Evolutionary conservation across 1,140 invertebrate genomes (phyloP), one percentile per base, ranked within the genome.

Genomic region (Musca vetustissima): DNA sequence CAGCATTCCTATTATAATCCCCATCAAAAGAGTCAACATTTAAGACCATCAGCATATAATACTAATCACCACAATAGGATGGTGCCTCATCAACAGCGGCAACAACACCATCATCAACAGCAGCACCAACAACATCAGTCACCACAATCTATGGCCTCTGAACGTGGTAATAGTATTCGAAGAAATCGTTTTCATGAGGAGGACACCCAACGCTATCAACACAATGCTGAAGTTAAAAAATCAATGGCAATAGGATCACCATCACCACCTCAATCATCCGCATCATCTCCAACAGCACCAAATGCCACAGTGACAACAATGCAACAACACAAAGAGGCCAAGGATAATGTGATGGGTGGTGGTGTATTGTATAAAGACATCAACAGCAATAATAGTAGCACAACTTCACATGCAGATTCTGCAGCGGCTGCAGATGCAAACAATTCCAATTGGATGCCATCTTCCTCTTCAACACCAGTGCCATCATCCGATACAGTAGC

Each of bases 181-280:
- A 43, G 68, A 59, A 69, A 71, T 69, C 70, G 68, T 22, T 69
- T 53, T 55, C 70, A 71, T 64, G 36, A 67, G 19, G 64, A 69
- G 50, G 7, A 47, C 9, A 67, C 53, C 55, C 68, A 53, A 43
- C n/a, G 22, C 32, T 36, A 17, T 43, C 50, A 28, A 61, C 67
- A 64, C 17, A 32, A 57, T n/a, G 15, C 14, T 59, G 24, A 59
- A 32, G 19, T 36, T 19, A 36, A 36, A 67, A 17, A 47, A 64
- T 14, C 65, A 49, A 43, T 48, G 64, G 14, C 70, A 66, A 1
- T 59, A 69, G 19, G 52, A 66, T 13, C 70, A 69, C 36, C 70
- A 61, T 19, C 32, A 48, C 13, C 28, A 36, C 6, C 32, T n/a
- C n/a, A n/a, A n/a, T n/a, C n/a, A n/a, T n/a, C n/a, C n/a, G n/a